A percentile compares a stretch with the other conserved stretches of the same genome.
Conservation (phyloP, 92 coral and sea anemone genomes). For the Actinostola sp. region DNA sequence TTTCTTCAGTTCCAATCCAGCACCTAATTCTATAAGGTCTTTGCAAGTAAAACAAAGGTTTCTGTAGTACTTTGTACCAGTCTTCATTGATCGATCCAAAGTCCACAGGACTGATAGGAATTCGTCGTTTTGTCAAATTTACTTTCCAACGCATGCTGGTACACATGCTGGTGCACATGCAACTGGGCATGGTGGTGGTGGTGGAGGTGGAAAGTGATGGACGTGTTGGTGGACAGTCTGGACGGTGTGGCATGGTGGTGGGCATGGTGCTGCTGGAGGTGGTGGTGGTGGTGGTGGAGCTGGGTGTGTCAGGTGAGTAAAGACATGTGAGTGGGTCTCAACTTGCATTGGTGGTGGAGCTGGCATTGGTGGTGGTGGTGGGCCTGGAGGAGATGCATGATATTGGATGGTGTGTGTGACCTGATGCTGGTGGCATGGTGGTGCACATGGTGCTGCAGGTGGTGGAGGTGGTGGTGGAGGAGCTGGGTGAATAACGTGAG, state of each 20-base stretch:
- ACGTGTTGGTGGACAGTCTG: conserved; percentile 72
- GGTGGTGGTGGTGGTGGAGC: conserved; percentile 79
- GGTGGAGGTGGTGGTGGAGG: conserved; percentile 89
- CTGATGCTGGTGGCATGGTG: conserved; percentile 76
- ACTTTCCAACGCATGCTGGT: conserved; percentile 57
- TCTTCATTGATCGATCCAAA: conserved; percentile 27
- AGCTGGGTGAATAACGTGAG: conserved; percentile 64
- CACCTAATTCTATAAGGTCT: conserved; percentile 27
- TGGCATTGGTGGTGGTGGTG: conserved; percentile 79
- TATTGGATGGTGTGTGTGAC: conserved; percentile 49
- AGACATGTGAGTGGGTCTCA: conserved; percentile 57
- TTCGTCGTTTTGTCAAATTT: conserved; percentile 16
- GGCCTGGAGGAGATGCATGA: conserved; percentile 79
- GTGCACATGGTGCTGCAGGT: conserved; percentile 82
- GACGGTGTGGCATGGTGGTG: conserved; percentile 69
- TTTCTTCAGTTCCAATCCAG: conserved; percentile 30
- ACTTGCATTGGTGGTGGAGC: conserved; percentile 70
- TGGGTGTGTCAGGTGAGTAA: conserved; percentile 68
- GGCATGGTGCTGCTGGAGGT: conserved; percentile 83
- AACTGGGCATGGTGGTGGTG: conserved; percentile 81
- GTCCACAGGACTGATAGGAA: conserved; percentile 35
- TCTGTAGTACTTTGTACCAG: conserved; percentile 40
- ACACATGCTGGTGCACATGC: conserved; percentile 83
- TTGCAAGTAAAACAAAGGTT: conserved; percentile 18
- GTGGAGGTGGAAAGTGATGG: conserved; percentile 89